Base-by-base conservation (phyloP, 2,797 vertebrate genomes). In the Amphiprion clarkii region DNA sequence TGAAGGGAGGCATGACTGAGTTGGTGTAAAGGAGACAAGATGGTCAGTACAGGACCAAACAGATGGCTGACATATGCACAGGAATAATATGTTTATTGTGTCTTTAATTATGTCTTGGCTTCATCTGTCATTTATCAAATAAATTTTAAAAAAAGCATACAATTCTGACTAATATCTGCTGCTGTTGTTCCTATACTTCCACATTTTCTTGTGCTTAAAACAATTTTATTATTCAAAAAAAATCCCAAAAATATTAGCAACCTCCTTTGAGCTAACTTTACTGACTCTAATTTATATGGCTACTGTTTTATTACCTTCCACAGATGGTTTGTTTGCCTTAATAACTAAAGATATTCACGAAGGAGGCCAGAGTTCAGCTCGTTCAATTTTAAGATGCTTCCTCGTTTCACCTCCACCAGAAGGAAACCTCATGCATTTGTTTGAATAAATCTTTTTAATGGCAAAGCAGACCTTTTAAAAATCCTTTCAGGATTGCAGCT, bases 391-490 rank as follows among this genome's bases (percentile, higher is more conserved):
- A 17, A 76, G 16, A 53, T n/a, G 29, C 62, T 63, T 51, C n/a
- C 25, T 63, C 53, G 13, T 66, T 88, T 69, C 54, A 42, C 23
- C 14, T 33, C 16, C 7, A 42, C 16, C 3, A 17, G 61, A 42
- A 48, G 6, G n/a, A 71, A 64, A 27, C 39, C 72, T n/a, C 58
- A 71, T 62, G n/a, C 42, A 40, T 79, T 57, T 71, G 60, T 52
- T 64, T 31, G 23, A 78, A 88, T 84, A 81, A 83, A 84, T 78
- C 74, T 58, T 57, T 74, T 78, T 79, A 82, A 82, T 19, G 16
- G 31, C 1, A 33, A 68, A 73, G 67, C 17, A 66, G 78, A 81
- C 85, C 80, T 84, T 88, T 89, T 76, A 79, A 85, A 90, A 88
- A 76, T 73, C 67, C 78, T 46, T 68, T 73, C 33, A 61, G 29